Evolutionary conservation across 2,113 vertebrate species (phyloP), one percentile per base, ranked within the genome.

Genomic region (Nestor notabilis): DNA sequence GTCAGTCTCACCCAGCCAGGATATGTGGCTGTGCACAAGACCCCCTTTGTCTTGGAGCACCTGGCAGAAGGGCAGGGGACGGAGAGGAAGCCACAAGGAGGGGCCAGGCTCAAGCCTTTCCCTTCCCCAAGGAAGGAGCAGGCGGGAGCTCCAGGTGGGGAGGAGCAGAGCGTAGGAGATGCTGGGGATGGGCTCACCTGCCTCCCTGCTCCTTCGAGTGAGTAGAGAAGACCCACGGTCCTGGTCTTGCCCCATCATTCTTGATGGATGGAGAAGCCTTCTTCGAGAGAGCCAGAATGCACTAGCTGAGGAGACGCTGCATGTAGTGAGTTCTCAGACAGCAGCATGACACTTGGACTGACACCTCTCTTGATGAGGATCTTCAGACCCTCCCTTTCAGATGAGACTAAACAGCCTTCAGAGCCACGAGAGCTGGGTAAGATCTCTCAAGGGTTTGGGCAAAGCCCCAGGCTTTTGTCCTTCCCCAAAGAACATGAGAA

Each of bases 311-410:
- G 43, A 27, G 50, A 52, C 6, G 16, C 50, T 52, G 50, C 27
- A 52, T 28, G 27, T 27, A 52, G 27, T 52, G 27, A 29, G 28
- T 52, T 52, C 50, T 52, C 50, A 52, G 27, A 29, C 29, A 27
- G 27, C 50, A 29, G 50, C 27, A 6, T 52, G 50, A 52, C 50
- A 29, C 16, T 28, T 52, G 27, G 15, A 52, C 29, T 52, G 27
- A 52, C 50, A 29, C 50, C 29, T 97, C 74, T 96, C 93, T 97
- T 97, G 86, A 97, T 96, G 46, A 98, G 93, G 46, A 97, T 81
- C 66, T 98, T 97, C 64, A 97, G 86, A 31, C 93, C 89, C 33
- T 87, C 61, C 27, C 92, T 18, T 95, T 84, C 85, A 98, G 78
- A 28, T 95, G 93, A 41, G 86, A 83, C 43, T 50, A 37, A 72